phyloP scores from a whole-genome alignment of 2,797 vertebrate genomes.

The Bradypodion ventrale region DNA sequence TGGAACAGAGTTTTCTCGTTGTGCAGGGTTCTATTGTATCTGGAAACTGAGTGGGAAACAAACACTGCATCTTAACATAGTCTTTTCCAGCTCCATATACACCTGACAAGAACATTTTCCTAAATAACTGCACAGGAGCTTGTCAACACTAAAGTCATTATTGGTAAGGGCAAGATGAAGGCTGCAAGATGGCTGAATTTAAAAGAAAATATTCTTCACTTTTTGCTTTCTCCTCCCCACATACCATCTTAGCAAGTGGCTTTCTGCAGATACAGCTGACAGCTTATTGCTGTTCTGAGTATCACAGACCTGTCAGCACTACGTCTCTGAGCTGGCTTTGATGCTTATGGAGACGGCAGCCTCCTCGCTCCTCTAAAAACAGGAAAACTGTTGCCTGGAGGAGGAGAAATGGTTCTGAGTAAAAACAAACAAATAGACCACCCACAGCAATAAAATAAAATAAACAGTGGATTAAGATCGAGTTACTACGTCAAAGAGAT shows the following conservation, averaged over 20 bases:
- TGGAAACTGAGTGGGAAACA: constrained; percentile 49
- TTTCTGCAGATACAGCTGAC: not conserved
- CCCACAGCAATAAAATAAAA: not conserved
- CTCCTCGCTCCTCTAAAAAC: constrained; percentile 44
- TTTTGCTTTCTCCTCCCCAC: not conserved
- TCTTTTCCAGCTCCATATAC: constrained; percentile 17
- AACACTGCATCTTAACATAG: constrained; percentile 11
- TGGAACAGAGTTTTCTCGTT: no score
- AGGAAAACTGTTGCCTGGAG: constrained; percentile 20
- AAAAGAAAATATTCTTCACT: constrained; percentile 13
- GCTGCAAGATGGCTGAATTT: constrained; percentile 5
- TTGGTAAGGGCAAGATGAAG: constrained; percentile 13
- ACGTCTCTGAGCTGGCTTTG: constrained; percentile 55
- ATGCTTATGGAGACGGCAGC: constrained; percentile 56
- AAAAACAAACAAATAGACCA: constrained; percentile 24
- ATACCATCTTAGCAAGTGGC: not conserved
- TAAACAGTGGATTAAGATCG: not conserved
- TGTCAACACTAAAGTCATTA: not conserved
- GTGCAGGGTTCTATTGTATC: no score
- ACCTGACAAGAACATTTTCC: constrained; percentile 2
- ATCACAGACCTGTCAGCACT: constrained; percentile 20
- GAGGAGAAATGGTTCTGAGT: constrained; percentile 15
- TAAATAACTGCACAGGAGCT: not conserved
- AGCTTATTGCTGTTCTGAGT: constrained; percentile 2
- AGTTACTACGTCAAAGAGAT: constrained; percentile 15